Percentiles rank a stretch among this genome's conserved stretches.
Conservation (phyloP, 2,888 invertebrate genomes). For the Zhuqinia jingwanae region DNA sequence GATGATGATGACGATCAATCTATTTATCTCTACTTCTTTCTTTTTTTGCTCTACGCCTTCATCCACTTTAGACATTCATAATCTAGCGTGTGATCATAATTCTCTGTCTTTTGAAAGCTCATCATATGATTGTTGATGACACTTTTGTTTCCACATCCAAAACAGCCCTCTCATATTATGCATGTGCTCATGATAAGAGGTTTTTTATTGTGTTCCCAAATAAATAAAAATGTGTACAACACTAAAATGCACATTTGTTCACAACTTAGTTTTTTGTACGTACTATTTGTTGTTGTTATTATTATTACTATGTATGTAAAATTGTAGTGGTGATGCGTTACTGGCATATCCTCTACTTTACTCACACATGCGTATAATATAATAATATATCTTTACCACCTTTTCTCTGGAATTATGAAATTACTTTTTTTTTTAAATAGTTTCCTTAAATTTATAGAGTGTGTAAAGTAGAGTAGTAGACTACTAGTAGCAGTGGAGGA, state of each 20-base stretch:
- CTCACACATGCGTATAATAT: not conserved
- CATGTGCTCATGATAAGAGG: conserved; percentile 5
- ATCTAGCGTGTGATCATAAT: conserved; percentile 77
- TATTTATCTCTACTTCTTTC: conserved; percentile 75
- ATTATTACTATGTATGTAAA: not conserved
- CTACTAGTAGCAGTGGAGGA: no score
- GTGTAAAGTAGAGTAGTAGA: no score
- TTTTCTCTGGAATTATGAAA: no score
- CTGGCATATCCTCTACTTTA: conserved; percentile 25
- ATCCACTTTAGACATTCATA: conserved; percentile 75
- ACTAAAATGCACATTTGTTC: not conserved
- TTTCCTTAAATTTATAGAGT: no score
- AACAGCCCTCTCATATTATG: conserved; percentile 11
- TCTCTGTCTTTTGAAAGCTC: conserved; percentile 76
- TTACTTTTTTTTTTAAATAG: no score
- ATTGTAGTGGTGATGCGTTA: not conserved
- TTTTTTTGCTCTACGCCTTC: conserved; percentile 70
- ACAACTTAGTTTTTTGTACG: not conserved
- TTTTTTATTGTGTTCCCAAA: conserved; percentile 10
- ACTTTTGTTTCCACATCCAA: conserved; percentile 65
- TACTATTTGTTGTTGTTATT: not conserved
- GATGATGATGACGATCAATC: conserved; percentile 69
- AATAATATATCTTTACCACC: no score
- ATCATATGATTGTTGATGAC: conserved; percentile 71
- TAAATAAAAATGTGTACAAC: not conserved